Base-by-base conservation (phyloP, 2,113 vertebrate species). In the Gymnobelideus leadbeateri region DNA sequence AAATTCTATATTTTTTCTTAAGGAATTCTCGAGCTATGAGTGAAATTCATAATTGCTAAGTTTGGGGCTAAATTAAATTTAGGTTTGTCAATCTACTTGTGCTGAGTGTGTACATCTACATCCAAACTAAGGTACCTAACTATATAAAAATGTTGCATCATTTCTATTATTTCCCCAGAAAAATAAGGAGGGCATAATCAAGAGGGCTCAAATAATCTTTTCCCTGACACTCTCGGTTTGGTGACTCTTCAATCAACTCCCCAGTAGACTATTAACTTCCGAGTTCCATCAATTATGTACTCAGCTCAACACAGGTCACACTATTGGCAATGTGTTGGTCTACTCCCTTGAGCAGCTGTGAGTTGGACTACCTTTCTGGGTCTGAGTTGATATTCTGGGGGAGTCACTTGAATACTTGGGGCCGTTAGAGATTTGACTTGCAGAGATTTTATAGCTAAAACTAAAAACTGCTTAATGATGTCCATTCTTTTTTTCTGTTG, bases 11-110 rank as follows among this genome's bases (percentile, higher is more conserved):
- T 43, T 84, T 84, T 37, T 84, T 37, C 53, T 53, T 28, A 51
- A 77, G 9, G 49, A 10, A 5, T 0, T 26, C 12, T 46, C 37
- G 91, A 55, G 84, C 50, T 0, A 14, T 3, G 4, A 0, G 14
- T 89, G 51, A 94, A 51, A 91, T 91, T 24, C 25, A 46, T 52
- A 47, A n/a, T 49, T 54, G 31, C 6, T 9, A 23, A 19, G 10
- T 46, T 26, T 77, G 37, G 5, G 24, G 43, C n/a, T 37, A 43
- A 23, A 49, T 90, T 47, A 21, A 0, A n/a, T 57, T 89, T 26
- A 89, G 28, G 61, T 49, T 24, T 9, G 54, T 9, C 31, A 31
- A 9, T 57, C 23, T 55, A 2, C 28, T 90, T 49, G 52, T 51
- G 50, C 7, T 14, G 28, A 89, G 68, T n/a, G 7, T 77, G 7